Conservation (phyloP, 1,140 invertebrate genomes). For the Anastrepha obliqua region DNA sequence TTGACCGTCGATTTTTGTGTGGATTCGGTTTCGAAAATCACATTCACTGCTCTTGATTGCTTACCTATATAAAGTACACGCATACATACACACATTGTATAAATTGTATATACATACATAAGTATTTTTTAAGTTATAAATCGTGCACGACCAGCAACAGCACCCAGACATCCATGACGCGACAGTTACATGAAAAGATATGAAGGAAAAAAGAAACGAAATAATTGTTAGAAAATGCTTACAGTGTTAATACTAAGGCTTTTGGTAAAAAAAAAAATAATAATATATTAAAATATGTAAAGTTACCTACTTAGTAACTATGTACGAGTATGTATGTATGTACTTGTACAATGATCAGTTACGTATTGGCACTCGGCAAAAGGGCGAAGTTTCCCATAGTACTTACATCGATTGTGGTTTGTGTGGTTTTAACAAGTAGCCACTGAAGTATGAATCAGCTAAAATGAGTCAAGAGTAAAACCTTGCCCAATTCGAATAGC, state of each 20-base stretch:
- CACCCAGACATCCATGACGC: constrained; percentile 17
- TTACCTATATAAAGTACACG: constrained; percentile 1
- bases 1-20: background rate
- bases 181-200: constrained; percentile 44
- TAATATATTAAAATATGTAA: background rate
- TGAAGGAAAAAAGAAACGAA: background rate
- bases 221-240: constrained; percentile 33
- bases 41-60: background rate
- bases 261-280: constrained; percentile 23
- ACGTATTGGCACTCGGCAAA: background rate
- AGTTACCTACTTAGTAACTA: background rate
- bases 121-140: background rate
- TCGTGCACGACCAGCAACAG: background rate
- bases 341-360: background rate
- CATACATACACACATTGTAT: background rate
- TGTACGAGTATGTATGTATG: background rate
- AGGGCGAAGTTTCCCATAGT: background rate
- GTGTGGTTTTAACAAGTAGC: background rate
- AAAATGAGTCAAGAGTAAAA: background rate
- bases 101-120: background rate
- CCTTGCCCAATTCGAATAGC: background rate
- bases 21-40: background rate
- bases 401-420: background rate
- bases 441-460: background rate
- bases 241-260: constrained; percentile 25